These are phyloP conservation scores for Rotaria sp. DNA, from an alignment of 2,888 invertebrate genomes.

Conservation along the genomic window DNA sequence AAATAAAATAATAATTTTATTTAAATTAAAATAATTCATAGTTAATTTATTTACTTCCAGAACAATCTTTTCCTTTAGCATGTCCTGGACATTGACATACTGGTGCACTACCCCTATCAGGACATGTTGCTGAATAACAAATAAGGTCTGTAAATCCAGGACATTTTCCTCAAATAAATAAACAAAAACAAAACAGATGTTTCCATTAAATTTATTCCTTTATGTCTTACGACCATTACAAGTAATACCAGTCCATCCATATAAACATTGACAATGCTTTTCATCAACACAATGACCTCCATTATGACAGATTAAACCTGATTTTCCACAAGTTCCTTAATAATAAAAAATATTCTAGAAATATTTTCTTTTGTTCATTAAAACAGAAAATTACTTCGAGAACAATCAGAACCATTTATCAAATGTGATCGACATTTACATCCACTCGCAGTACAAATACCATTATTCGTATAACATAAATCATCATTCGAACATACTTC, in stretches of 20 bases:
- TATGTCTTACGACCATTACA: neutral
- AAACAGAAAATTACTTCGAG: neutral
- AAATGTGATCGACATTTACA: neutral
- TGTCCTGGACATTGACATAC: neutral
- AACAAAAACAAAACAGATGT: neutral
- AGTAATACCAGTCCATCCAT: neutral
- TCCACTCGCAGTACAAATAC: neutral
- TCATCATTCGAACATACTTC: neutral
- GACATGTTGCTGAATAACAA: neutral
- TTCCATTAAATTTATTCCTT: neutral
- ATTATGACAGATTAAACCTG: neutral
- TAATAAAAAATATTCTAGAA: neutral
- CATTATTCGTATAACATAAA: constrained; percentile 1
- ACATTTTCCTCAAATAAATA: neutral
- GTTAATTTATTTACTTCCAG: neutral
- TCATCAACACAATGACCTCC: neutral
- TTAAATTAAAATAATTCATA: neutral
- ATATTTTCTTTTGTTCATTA: neutral
- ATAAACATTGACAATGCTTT: neutral
- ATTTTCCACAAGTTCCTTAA: neutral
- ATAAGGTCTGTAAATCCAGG: neutral
- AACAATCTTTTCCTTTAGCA: neutral
- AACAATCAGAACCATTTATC: neutral
- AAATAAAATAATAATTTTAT: neutral
- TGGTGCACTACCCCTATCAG: neutral